Evolutionary conservation across 1,140 invertebrate genomes (phyloP), one percentile per base, ranked within the genome.

Genomic region (Drosophila pectinifera): DNA sequence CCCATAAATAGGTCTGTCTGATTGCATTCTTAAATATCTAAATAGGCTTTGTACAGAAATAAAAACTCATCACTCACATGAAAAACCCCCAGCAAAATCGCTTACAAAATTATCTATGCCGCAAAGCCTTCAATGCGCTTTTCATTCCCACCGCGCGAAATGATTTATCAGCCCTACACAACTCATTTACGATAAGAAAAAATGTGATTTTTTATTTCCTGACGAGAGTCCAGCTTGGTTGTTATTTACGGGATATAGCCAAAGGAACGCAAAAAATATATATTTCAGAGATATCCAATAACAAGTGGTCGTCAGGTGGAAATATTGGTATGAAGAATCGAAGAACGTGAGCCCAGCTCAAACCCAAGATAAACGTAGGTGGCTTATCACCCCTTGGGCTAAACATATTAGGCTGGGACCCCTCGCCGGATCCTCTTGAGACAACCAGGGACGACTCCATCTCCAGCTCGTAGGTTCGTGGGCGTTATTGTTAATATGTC

Each of bases 131-230:
- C 24, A 62, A 28, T 39, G 16, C 24, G 34, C n/a, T 41, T 53
- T 41, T 62, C 16, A 14, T 41, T 62, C 16, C 16, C 65, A 42
- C 42, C 48, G 20, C 31, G 26, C 20, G 24, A 38, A 64, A 43
- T 53, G 13, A 62, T 34, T 57, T 45, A 62, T 57, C 53, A 55
- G 41, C 22, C 18, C 6, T 18, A 39, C 24, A n/a, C 11, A 31
- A 36, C 24, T 20, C 51, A 63, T 68, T 76, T 54, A 20, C 38
- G 59, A 75, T 80, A 75, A 63, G 31, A 20, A 18, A 62, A 74
- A n/a, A 13, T 53, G 28, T 51, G 28, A 45, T 28, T 22, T 26
- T 24, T n/a, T 4, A 31, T 34, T n/a, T 48, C 41, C 36, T 4
- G 42, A 55, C 36, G 41, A 18, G 18, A 74, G 78, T 61, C 63